These are phyloP conservation scores for Rhingia rostrata DNA, from an alignment of 2,888 invertebrate species.

Conservation along the genomic window DNA sequence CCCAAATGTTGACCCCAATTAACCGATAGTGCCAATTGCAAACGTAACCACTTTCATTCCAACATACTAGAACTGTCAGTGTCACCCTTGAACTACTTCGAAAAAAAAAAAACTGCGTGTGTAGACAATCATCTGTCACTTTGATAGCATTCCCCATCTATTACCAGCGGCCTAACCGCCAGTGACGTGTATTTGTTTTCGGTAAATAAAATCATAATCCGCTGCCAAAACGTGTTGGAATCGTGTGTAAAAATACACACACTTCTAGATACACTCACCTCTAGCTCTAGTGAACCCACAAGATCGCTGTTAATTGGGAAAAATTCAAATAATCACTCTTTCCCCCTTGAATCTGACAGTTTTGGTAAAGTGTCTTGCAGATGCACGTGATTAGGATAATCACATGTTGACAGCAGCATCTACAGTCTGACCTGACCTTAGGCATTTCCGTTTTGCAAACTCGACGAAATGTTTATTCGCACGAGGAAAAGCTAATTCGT, in stretches of 20 bases:
- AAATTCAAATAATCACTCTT: not conserved
- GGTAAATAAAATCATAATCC: not conserved
- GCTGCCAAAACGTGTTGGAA: conserved; percentile 8
- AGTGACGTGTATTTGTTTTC: not conserved
- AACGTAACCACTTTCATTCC: too few relatives aligned
- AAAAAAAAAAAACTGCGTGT: not conserved
- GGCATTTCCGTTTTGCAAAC: too few relatives aligned
- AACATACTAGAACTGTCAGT: too few relatives aligned
- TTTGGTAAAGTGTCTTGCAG: not conserved
- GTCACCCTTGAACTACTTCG: too few relatives aligned
- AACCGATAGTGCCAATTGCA: too few relatives aligned
- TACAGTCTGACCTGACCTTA: too few relatives aligned
- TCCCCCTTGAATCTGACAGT: too few relatives aligned
- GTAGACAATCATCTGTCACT: not conserved
- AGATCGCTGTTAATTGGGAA: not conserved
- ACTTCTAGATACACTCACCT: too few relatives aligned
- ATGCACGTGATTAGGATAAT: not conserved
- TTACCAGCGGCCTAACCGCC: not conserved
- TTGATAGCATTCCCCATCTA: not conserved
- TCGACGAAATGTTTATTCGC: too few relatives aligned
- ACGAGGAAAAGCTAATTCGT: too few relatives aligned
- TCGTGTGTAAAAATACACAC: not conserved
- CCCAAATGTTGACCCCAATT: too few relatives aligned
- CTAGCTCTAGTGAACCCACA: not conserved
- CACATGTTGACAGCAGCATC: too few relatives aligned